These are phyloP conservation scores for Serranus cabrilla DNA, from an alignment of 2,797 vertebrate species.

Conservation along the genomic window DNA sequence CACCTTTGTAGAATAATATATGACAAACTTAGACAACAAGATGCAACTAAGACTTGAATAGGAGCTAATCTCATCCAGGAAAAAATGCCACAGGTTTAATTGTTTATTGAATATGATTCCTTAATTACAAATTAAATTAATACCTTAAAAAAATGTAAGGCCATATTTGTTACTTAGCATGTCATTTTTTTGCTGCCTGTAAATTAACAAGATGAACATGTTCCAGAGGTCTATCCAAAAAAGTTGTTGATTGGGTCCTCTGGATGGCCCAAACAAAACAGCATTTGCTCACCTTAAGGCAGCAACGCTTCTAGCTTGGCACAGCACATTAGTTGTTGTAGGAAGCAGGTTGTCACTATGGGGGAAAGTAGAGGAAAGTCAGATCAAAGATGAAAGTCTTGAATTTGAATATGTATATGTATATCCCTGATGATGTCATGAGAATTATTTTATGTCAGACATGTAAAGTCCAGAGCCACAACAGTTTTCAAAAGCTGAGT, in stretches of 20 bases:
- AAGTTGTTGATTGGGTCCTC: background rate
- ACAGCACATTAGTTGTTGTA: no score
- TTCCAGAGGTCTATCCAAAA: background rate
- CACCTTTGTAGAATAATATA: background rate
- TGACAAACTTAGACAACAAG: background rate
- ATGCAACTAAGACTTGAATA: background rate
- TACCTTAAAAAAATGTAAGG: no score
- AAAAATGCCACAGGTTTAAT: no score
- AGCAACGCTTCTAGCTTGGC: background rate
- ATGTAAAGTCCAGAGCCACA: conserved; percentile 6
- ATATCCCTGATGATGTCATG: no score
- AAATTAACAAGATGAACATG: background rate
- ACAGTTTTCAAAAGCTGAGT: background rate
- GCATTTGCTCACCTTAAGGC: background rate
- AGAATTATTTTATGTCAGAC: background rate
- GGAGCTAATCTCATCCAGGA: background rate
- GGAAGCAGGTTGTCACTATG: background rate
- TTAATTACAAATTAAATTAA: no score
- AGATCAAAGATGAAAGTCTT: no score
- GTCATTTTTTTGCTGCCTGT: background rate
- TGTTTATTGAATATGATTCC: no score
- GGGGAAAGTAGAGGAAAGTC: background rate
- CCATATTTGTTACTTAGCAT: background rate
- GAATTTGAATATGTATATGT: no score
- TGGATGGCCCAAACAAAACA: no score